Base-by-base conservation (phyloP, 35 echinoderm and acorn worm species). In the Ptychodera flava region DNA sequence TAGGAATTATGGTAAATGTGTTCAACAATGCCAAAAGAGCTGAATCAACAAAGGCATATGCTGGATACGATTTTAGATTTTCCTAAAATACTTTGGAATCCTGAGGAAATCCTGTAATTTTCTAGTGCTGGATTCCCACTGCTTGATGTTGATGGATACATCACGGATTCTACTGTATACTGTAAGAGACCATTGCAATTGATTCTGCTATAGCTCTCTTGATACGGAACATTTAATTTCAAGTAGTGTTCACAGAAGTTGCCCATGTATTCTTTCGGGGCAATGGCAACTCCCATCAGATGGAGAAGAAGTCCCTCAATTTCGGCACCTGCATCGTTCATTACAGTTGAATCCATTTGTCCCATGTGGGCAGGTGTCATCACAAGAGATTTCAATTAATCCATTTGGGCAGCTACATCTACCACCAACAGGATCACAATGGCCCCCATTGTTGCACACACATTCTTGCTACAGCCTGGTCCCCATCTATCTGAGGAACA, bases 241-340 rank as follows among this genome's bases (percentile, higher is more conserved):
- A n/a, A n/a, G n/a, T n/a, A n/a, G n/a, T n/a, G n/a, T n/a, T 77
- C 29, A 84, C 96, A 99, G 10, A 80, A 36, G 2, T 83, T 52
- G 15, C 95, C 95, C 31, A 28, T 78, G 91, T 91, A 97, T 16
- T 92, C 95, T 28, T n/a, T 86, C 78, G 0, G 81, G 34, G 77
- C 95, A 97, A 22, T 37, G 79, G 35, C 95, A 97, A 16, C 82
- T 80, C 0, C 95, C 95, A 89, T 93, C 90, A 1, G 89, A 82
- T 16, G 64, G 86, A 76, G 90, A 78, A 38, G 92, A 97, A 0
- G 31, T 31, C 0, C 85, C 95, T 36, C 79, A 37, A 77, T 97
- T 97, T 90, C 89, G 31, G 91, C 95, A 97, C n/a, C 89, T 84
- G 81, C 45, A 64, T 12, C 6, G 6, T 22, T 64, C 45, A 6